Conservation (phyloP, 1,140 invertebrate species). For the Temnothorax nylanderi region DNA sequence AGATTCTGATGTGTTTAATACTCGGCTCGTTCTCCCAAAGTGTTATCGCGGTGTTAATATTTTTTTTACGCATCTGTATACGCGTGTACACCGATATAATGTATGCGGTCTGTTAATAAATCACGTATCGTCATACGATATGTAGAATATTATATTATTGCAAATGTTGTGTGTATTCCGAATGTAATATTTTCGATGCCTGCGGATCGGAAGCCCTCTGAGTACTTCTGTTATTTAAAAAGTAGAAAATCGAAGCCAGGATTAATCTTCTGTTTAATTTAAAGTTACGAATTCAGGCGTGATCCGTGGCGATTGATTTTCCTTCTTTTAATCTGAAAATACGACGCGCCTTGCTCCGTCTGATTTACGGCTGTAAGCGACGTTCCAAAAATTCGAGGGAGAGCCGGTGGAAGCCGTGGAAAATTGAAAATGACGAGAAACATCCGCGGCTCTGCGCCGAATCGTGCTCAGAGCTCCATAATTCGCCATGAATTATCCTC, state of each 20-base stretch:
- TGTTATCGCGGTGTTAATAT: constrained; percentile 53
- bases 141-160: constrained; percentile 30
- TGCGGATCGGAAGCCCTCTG: constrained; percentile 9
- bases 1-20: constrained; percentile 52
- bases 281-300: constrained; percentile 13
- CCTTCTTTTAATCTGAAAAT: constrained; percentile 39
- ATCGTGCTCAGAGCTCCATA: constrained; percentile 65
- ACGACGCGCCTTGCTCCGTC: constrained; percentile 36
- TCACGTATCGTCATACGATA: constrained; percentile 22
- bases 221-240: constrained; percentile 20
- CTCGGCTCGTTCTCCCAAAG: constrained; percentile 47
- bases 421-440: constrained; percentile 62
- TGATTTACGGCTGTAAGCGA: constrained; percentile 36
- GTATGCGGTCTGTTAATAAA: constrained; percentile 50
- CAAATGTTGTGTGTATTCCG: background rate
- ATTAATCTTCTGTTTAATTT: constrained; percentile 26
- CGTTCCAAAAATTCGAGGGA: constrained; percentile 55
- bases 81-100: constrained; percentile 15
- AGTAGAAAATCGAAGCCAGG: background rate
- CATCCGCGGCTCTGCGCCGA: constrained; percentile 62
- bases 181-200: constrained; percentile 36
- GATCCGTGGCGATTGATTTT: constrained; percentile 33
- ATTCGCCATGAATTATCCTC: constrained; percentile 70
- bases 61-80: constrained; percentile 59
- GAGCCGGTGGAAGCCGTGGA: constrained; percentile 34